Evolutionary conservation across 2,888 invertebrate genomes (phyloP).

Genomic region (Dryocosmus kuriphilus): DNA sequence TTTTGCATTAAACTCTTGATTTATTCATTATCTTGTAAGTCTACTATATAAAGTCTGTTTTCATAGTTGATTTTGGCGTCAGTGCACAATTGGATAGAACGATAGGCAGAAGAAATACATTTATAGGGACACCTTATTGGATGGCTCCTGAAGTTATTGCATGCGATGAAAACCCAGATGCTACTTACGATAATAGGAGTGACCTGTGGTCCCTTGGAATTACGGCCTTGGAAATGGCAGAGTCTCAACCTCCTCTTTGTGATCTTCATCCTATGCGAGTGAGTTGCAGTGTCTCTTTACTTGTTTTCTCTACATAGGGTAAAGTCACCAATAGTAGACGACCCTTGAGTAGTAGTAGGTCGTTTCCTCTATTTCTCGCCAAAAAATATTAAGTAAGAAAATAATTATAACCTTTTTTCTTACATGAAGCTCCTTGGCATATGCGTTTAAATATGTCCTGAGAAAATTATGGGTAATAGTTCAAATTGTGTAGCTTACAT

Average conservation of each 20-base stretch:
- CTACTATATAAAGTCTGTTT: slow-evolving; percentile 7
- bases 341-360: no score
- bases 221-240: slow-evolving; percentile 99
- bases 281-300: slow-evolving; percentile 51
- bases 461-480: no score
- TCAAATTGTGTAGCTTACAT: no score
- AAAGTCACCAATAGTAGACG: no score
- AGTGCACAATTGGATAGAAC: slow-evolving; percentile 99
- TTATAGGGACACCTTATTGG: slow-evolving; percentile 99
- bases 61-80: slow-evolving; percentile 98
- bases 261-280: slow-evolving; percentile 99
- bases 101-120: slow-evolving; percentile 98
- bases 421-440: no score
- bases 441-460: no score
- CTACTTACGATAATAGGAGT: slow-evolving; percentile 98
- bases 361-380: no score
- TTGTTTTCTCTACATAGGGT: background rate
- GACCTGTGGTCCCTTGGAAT: slow-evolving; percentile 96
- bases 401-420: no score
- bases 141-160: slow-evolving; percentile 99
- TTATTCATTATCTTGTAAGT: background rate
- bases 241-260: slow-evolving; percentile 99
- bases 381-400: no score
- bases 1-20: background rate
- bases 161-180: slow-evolving; percentile 99